These are phyloP conservation scores for Hoplodrina blanda DNA, from an alignment of 2,888 invertebrate species.

Conservation along the genomic window DNA sequence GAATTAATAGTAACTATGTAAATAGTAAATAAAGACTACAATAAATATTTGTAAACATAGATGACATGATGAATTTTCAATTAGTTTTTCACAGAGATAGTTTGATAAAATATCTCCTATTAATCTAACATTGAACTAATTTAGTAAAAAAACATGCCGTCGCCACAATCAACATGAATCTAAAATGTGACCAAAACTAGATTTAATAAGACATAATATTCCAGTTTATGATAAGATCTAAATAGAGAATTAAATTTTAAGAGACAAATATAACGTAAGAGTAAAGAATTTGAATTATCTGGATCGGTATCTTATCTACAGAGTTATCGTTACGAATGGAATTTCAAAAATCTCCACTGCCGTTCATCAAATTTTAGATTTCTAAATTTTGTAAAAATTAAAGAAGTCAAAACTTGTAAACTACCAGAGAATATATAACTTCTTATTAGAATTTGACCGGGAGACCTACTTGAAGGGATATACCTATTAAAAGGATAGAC, in stretches of 20 bases:
- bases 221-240: conserved; percentile 19
- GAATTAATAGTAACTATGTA: too few relatives aligned
- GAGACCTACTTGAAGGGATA: too few relatives aligned
- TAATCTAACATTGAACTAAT: not conserved
- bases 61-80: not conserved
- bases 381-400: not conserved
- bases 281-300: not conserved
- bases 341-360: not conserved
- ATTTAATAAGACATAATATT: not conserved
- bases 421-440: not conserved
- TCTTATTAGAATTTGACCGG: not conserved
- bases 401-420: not conserved
- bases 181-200: conserved; percentile 11
- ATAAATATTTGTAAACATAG: not conserved
- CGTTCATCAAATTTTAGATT: not conserved
- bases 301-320: not conserved
- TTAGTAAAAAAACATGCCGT: conserved; percentile 7
- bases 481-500: too few relatives aligned
- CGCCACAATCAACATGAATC: not conserved
- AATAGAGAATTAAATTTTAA: conserved; percentile 3
- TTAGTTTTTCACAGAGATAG: not conserved
- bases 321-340: not conserved
- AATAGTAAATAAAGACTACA: too few relatives aligned
- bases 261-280: not conserved
- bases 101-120: not conserved